A percentile compares a stretch with the other conserved stretches of the same genome.
Evolutionary conservation across 2,888 invertebrate species (phyloP).

Genomic region (Steinernema hermaphroditum): DNA sequence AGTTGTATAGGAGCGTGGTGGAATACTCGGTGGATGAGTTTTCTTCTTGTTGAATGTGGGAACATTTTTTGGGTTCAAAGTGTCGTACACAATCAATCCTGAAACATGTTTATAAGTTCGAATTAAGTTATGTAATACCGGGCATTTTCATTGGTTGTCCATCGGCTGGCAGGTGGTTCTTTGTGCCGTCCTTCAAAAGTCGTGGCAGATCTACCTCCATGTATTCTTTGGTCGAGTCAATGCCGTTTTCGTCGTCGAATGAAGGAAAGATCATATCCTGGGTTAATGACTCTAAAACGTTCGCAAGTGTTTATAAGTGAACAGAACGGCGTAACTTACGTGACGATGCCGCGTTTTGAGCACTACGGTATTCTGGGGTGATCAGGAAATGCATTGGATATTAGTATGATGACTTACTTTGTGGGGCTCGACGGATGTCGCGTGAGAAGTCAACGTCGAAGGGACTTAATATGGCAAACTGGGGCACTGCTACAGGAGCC

Average conservation of each 20-base stretch:
- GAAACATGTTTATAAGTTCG: background rate
- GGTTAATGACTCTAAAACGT: background rate
- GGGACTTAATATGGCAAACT: constrained; percentile 1
- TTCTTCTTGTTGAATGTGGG: constrained; percentile 16
- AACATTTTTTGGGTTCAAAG: constrained; percentile 29
- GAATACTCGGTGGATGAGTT: constrained; percentile 13
- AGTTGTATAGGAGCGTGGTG: background rate
- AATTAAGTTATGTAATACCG: background rate
- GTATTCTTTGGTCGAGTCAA: constrained; percentile 14
- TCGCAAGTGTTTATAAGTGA: no score
- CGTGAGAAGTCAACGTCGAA: constrained; percentile 5
- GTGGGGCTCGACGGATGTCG: constrained; percentile 17
- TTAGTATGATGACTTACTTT: background rate
- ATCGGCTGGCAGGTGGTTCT: constrained; percentile 9
- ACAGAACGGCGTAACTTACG: background rate
- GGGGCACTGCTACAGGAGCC: background rate
- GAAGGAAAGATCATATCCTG: constrained; percentile 17
- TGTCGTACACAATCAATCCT: constrained; percentile 35
- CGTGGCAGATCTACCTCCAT: constrained; percentile 18
- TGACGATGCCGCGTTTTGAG: background rate
- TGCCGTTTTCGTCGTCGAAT: constrained; percentile 19
- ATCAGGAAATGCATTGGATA: background rate
- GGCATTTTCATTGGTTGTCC: constrained; percentile 33
- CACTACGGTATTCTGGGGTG: background rate
- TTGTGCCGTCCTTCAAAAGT: constrained; percentile 16